phyloP scores from a whole-genome alignment of 2,888 invertebrate species.

The Chloroclysta siterata region DNA sequence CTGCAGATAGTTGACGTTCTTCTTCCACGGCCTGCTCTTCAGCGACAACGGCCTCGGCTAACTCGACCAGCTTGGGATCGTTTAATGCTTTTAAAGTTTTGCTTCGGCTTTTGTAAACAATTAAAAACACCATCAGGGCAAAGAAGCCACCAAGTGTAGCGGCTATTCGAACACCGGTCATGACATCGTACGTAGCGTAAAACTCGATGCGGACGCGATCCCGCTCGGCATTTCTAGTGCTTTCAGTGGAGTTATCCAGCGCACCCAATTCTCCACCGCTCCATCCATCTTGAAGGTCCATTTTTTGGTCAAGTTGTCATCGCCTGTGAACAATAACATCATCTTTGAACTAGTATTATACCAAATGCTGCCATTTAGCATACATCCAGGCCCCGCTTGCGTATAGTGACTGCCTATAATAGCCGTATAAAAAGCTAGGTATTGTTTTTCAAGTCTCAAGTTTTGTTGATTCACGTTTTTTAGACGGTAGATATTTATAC shows the following conservation, averaged over 20 bases:
- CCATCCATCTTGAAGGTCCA: conserved; percentile 80
- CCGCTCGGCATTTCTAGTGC: conserved; percentile 81
- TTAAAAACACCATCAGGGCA: conserved; percentile 95
- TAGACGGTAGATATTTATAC: too few species aligned
- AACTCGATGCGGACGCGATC: conserved; percentile 91
- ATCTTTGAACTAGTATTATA: conserved; percentile 9
- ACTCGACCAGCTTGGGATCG: conserved; percentile 92
- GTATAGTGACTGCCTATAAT: too few species aligned
- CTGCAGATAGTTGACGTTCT: conserved; percentile 90
- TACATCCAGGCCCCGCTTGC: too few species aligned
- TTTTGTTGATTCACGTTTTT: too few species aligned
- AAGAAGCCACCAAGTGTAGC: conserved; percentile 96
- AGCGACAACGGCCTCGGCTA: conserved; percentile 90
- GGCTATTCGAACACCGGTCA: conserved; percentile 96
- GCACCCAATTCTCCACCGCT: conserved; percentile 64
- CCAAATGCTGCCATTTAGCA: too few species aligned
- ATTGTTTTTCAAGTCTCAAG: too few species aligned
- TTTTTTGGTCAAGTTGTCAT: conserved; percentile 79
- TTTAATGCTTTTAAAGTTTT: conserved; percentile 90
- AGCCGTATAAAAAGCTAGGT: too few species aligned
- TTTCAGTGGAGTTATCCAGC: conserved; percentile 70
- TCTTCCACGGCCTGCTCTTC: conserved; percentile 88
- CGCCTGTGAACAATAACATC: conserved; percentile 66
- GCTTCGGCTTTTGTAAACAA: conserved; percentile 95
- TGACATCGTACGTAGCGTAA: conserved; percentile 96